Conservation (phyloP, 2,113 vertebrate genomes). For the Brachyhypopomus gauderio region DNA sequence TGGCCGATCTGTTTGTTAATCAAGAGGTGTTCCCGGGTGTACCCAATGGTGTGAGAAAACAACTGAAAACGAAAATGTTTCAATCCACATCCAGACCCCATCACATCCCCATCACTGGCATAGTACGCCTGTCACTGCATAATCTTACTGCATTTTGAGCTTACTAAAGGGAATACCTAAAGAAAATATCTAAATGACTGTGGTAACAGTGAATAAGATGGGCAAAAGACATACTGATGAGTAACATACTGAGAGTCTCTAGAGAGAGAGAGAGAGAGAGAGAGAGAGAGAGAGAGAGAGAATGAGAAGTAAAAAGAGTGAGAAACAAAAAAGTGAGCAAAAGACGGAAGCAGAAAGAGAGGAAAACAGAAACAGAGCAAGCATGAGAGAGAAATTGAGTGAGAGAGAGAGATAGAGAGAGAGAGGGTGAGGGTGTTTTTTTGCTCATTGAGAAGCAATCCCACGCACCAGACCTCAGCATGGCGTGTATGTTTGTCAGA, state of each 20-base stretch:
- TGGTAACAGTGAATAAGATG: background rate
- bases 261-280: background rate
- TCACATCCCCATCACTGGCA: background rate
- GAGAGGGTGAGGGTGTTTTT: background rate
- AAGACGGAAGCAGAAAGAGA: background rate
- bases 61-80: background rate
- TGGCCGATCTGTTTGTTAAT: background rate
- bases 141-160: conserved; percentile 32
- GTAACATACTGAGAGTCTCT: too few species aligned
- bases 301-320: background rate
- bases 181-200: conserved; percentile 27
- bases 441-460: conserved; percentile 49
- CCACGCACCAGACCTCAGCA: conserved; percentile 57
- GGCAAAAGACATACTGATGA: too few species aligned
- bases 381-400: background rate
- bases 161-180: conserved; percentile 30
- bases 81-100: background rate
- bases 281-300: background rate
- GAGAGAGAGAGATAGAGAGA: background rate
- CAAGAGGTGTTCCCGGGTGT: background rate
- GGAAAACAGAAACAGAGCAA: background rate
- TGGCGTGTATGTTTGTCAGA: conserved; percentile 50
- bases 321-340: background rate
- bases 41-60: background rate
- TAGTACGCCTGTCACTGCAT: background rate